Percentiles rank a stretch among this genome's conserved stretches.
These are phyloP conservation scores for Corynorhinus townsendii DNA, from an alignment of 2,113 vertebrate genomes.

Conservation along the genomic window DNA sequence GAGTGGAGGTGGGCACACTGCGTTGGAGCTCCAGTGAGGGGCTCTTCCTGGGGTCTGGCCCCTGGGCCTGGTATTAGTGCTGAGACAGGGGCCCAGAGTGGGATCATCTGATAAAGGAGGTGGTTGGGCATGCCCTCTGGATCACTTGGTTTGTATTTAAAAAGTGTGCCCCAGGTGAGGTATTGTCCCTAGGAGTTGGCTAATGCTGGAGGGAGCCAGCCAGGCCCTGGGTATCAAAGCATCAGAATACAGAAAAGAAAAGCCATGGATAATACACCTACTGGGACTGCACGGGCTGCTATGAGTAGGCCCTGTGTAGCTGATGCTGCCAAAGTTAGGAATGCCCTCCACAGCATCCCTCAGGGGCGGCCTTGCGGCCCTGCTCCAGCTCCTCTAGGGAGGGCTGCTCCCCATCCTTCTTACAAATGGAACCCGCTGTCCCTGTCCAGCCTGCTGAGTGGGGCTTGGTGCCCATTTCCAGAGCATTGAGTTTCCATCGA, in stretches of 20 bases:
- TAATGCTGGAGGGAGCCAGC: neutral
- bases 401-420: neutral
- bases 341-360: fast-evolving
- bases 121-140: neutral
- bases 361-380: fast-evolving
- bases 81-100: neutral
- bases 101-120: neutral
- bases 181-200: neutral
- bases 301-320: neutral
- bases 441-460: neutral
- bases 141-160: neutral
- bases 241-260: neutral
- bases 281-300: fast-evolving
- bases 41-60: neutral
- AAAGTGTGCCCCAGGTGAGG: fast-evolving
- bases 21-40: fast-evolving
- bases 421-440: too few relatives aligned
- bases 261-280: neutral
- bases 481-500: neutral
- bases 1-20: neutral
- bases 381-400: neutral
- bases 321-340: neutral
- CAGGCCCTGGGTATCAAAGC: neutral
- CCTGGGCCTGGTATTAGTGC: neutral
- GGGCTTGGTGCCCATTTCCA: neutral